Percentiles rank a stretch among this genome's conserved stretches.
phyloP scores from a whole-genome alignment of 2,113 vertebrate genomes.

The Engystomops pustulosus region DNA sequence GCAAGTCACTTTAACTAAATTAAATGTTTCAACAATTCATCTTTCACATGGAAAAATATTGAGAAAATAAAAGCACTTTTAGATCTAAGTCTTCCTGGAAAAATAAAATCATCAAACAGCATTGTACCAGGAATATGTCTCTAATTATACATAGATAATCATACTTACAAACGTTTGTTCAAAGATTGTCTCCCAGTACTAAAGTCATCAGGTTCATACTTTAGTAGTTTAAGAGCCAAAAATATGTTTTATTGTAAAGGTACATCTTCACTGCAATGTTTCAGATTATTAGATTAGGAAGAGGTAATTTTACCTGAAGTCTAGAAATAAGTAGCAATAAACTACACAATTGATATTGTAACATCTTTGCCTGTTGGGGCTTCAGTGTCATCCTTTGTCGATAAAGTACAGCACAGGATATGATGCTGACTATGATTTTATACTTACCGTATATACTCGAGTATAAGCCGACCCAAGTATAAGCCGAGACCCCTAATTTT shows the following conservation, averaged over 20 bases:
- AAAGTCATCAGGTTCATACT: constrained; percentile 15
- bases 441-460: too few species aligned
- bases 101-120: constrained; percentile 28
- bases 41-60: constrained; percentile 39
- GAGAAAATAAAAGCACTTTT: constrained; percentile 41
- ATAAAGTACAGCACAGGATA: too few species aligned
- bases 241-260: not conserved
- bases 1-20: constrained; percentile 30
- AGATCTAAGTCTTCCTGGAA: constrained; percentile 51
- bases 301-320: not conserved
- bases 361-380: too few species aligned
- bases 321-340: not conserved
- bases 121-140: constrained; percentile 49
- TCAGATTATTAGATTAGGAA: not conserved
- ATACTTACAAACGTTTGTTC: constrained; percentile 35
- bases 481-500: too few species aligned
- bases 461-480: too few species aligned
- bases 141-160: constrained; percentile 49
- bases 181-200: not conserved
- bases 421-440: too few species aligned
- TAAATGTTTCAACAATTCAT: constrained; percentile 49
- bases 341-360: too few species aligned
- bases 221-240: not conserved
- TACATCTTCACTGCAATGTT: not conserved
- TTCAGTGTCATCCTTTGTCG: too few species aligned